Base-by-base conservation (phyloP, 2,113 vertebrate species). In the Microcebus tavaratra region DNA sequence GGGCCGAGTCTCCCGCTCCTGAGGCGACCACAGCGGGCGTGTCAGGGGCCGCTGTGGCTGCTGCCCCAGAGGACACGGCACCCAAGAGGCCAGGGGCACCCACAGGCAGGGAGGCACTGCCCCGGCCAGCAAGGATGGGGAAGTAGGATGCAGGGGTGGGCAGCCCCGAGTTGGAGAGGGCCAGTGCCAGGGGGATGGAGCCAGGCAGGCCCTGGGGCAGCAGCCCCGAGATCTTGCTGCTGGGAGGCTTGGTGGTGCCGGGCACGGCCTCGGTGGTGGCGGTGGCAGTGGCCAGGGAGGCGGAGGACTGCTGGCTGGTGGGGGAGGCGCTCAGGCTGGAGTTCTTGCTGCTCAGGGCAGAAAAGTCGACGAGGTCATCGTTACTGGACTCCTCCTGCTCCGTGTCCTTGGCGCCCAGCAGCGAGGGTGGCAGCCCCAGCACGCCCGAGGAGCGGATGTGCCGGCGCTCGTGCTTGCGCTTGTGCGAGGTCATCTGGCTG, bases 401-500 rank as follows among this genome's bases (percentile, higher is more conserved):
- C 0, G 98, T 98, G 61, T 99, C 99, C 98, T 99, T 99, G 93
- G 99, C 97, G 23, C 99, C 98, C 96, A 99, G 98, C 87, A 99
- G 99, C 21, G 99, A 98, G 94, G 99, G 98, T 1, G 99, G 98
- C 96, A 99, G 99, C 94, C 99, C 99, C 97, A 99, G 98, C 92
- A 99, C 99, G 0, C 99, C 98, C 0, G 99, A 99, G 96, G 99
- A 99, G 73, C 99, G 99, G 97, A 99, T 99, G 98, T 99, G 99
- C 73, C 99, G 98, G 85, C 99, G 99, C 98, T 99, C 99, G 0
- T 99, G 99, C 95, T 99, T 99, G 98, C 99, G 99, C 97, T 99
- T 99, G 98, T 99, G 99, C 11, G 99, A 99, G 97, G 99, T 99
- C 99, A 99, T 99, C 99, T 99, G 99, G 99, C 99, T 99, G 98